Evolutionary conservation across 2,888 invertebrate species (phyloP).

Genomic region (Monopis laevigella): DNA sequence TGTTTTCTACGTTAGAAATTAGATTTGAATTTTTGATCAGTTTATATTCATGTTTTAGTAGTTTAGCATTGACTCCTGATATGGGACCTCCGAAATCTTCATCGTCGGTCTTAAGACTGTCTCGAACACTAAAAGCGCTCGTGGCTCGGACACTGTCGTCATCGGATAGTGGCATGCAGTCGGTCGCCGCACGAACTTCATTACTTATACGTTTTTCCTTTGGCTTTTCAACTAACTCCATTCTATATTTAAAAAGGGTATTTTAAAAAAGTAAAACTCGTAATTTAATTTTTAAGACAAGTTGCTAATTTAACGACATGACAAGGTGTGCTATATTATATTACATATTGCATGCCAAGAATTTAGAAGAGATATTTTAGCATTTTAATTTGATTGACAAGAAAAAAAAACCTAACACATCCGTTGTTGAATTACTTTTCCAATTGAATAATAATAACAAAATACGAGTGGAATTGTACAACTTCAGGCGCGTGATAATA

Average conservation of each 20-base stretch:
- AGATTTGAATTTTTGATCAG: constrained; percentile 59
- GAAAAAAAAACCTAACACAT: too few relatives aligned
- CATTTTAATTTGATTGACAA: neutral
- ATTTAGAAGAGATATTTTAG: neutral
- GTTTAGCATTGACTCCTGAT: constrained; percentile 51
- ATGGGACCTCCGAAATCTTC: constrained; percentile 58
- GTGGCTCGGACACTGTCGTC: constrained; percentile 60
- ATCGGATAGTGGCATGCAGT: constrained; percentile 57
- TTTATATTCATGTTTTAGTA: constrained; percentile 55
- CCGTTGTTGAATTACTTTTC: too few relatives aligned
- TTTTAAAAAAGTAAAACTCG: too few relatives aligned
- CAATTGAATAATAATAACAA: too few relatives aligned
- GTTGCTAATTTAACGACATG: constrained; percentile 2
- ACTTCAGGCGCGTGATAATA: too few relatives aligned
- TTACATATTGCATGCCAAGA: constrained; percentile 1
- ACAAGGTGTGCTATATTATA: neutral
- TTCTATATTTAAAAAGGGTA: too few relatives aligned
- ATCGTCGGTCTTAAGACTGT: constrained; percentile 60
- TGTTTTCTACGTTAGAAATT: constrained; percentile 57
- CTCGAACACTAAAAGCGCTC: constrained; percentile 57
- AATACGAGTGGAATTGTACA: too few relatives aligned
- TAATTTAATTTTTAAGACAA: neutral
- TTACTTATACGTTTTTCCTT: too few relatives aligned
- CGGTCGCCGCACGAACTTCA: constrained; percentile 41
- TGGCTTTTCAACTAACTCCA: too few relatives aligned